phyloP scores from a whole-genome alignment of 2,888 invertebrate genomes.

The Tinea semifulvella region DNA sequence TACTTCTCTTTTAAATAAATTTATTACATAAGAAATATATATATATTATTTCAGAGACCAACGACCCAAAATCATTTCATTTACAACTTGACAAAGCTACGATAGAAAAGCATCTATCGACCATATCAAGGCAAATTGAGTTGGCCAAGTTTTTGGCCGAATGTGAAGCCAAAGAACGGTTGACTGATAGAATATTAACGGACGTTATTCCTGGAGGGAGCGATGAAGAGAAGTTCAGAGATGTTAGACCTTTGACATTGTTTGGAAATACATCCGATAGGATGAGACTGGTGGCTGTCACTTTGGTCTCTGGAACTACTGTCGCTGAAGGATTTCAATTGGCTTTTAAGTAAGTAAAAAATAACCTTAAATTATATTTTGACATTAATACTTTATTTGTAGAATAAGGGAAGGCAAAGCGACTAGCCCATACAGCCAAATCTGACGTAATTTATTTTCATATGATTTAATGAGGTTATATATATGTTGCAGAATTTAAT shows the following conservation, averaged over 20 bases:
- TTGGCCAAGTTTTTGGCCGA: conserved; percentile 75
- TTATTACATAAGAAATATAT: too few relatives aligned
- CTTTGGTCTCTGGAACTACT: conserved; percentile 72
- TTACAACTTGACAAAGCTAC: conserved; percentile 76
- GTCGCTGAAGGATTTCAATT: conserved; percentile 77
- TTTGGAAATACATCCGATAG: conserved; percentile 76
- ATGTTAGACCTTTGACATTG: conserved; percentile 70
- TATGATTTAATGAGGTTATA: too few relatives aligned
- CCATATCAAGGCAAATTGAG: conserved; percentile 83
- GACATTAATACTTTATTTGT: too few relatives aligned
- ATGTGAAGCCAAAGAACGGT: conserved; percentile 66
- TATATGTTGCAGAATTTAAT: too few relatives aligned
- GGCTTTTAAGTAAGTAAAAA: conserved; percentile 72
- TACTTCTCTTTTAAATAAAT: too few relatives aligned
- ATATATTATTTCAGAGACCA: conserved; percentile 40
- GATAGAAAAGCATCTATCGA: conserved; percentile 81
- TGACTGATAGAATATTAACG: conserved; percentile 42
- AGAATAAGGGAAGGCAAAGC: too few relatives aligned
- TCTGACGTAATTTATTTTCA: too few relatives aligned
- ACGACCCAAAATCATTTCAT: conserved; percentile 65
- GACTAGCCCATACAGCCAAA: too few relatives aligned
- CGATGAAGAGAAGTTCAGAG: conserved; percentile 27
- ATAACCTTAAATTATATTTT: too few relatives aligned
- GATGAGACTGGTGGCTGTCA: conserved; percentile 73
- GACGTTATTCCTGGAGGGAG: conserved; percentile 35